phyloP scores from a whole-genome alignment of 2,888 invertebrate species.

The Leptopterna dolabrata region DNA sequence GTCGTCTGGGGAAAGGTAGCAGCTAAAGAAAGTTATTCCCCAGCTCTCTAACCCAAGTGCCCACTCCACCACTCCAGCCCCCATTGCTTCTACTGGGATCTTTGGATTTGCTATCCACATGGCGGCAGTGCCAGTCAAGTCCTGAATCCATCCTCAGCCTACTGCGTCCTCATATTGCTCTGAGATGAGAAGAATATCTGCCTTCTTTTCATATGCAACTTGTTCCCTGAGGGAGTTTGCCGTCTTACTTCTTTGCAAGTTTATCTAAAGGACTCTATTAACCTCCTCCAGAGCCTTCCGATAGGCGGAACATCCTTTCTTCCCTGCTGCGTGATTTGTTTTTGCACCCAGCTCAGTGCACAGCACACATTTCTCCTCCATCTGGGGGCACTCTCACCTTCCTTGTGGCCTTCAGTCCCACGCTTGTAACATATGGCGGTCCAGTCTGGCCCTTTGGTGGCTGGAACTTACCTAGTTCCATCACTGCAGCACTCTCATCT shows the following conservation, averaged over 20 bases:
- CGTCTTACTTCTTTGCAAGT: conserved; percentile 59
- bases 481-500: too few species aligned
- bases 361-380: not conserved
- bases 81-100: conserved; percentile 13
- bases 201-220: conserved; percentile 35
- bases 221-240: conserved; percentile 58
- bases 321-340: too few species aligned
- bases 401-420: too few species aligned
- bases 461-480: too few species aligned
- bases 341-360: too few species aligned
- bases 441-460: too few species aligned
- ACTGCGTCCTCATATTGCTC: too few species aligned
- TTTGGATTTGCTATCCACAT: conserved; percentile 58
- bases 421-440: conserved; percentile 56
- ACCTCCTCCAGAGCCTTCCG: not conserved
- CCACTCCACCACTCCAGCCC: conserved; percentile 44
- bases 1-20: not conserved
- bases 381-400: not conserved
- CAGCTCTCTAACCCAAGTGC: conserved; percentile 57
- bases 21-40: conserved; percentile 39
- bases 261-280: conserved; percentile 56
- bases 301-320: too few species aligned
- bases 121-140: conserved; percentile 55
- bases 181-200: conserved; percentile 55
- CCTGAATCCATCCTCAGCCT: conserved; percentile 55